Conservation (phyloP, 1,140 invertebrate species). For the Formica selysi region DNA sequence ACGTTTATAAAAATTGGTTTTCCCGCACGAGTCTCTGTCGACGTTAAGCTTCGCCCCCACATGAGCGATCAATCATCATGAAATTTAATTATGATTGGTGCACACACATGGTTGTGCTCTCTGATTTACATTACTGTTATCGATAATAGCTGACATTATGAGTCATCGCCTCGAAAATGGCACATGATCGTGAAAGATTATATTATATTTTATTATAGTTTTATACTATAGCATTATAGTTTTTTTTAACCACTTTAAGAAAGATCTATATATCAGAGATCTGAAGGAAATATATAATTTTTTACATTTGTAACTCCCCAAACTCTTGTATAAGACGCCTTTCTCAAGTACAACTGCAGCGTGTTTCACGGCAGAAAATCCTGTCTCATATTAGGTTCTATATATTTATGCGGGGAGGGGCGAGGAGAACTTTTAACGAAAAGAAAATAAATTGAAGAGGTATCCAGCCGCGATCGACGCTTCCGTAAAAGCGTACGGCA, state of each 20-base stretch:
- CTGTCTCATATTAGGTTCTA: conserved; percentile 14
- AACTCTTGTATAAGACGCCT: not conserved
- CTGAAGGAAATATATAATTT: not conserved
- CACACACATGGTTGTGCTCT: not conserved
- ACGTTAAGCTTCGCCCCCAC: not conserved
- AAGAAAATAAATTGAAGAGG: conserved; percentile 35
- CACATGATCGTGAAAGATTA: not conserved
- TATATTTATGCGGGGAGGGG: conserved; percentile 23
- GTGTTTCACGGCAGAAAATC: not conserved
- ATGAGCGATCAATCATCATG: conserved; percentile 28
- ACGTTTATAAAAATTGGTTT: conserved; percentile 33
- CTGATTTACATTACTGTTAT: conserved; percentile 30
- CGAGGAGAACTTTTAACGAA: not conserved
- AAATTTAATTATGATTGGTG: conserved; percentile 43
- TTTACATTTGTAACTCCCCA: not conserved
- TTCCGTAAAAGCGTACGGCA: conserved; percentile 18
- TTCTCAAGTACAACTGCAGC: not conserved
- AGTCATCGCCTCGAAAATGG: not conserved
- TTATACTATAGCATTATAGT: not conserved
- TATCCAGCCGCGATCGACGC: conserved; percentile 46
- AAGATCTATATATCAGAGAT: not conserved
- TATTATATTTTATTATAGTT: no score
- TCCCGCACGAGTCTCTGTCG: not conserved
- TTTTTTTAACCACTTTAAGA: not conserved
- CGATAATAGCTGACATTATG: not conserved